Evolutionary conservation across 2,888 invertebrate species (phyloP), one percentile per base, ranked within the genome.

Genomic region (Stenurella melanura): DNA sequence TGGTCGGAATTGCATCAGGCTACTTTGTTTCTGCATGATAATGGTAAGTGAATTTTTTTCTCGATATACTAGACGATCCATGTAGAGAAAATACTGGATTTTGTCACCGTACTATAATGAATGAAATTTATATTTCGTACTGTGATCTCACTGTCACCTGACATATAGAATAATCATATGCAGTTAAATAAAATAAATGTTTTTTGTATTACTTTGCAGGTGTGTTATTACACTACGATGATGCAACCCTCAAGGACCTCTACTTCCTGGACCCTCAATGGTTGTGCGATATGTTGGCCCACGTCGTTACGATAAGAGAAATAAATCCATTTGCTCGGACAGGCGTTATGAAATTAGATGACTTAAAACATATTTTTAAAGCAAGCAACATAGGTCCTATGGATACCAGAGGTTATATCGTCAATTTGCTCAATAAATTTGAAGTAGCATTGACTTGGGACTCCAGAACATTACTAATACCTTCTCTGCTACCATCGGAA

Each of bases 221-320:
- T 50, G 97, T 99, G 1, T 91, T 99, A 10, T 91, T 98, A 1
- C 97, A 98, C 89, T 98, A 97, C 85, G 97, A 98, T 85, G 98
- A 98, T 88, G 97, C 97, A 0, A 96, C 97, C 0, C 90, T 98
- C 1, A 95, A 97, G 87, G 98, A 99, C 90, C 92, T 98, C 68
- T 98, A 98, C 90, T 99, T 99, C 90, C 90, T 99, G 61, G 96
- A 98, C 89, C 98, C 99, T 0, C 99, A 99, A 89, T 99, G 99
- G 99, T 92, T 99, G 58, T 99, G 98, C 90, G 99, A 99, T 89
- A 96, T 98, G 93, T 89, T 99, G 56, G 98, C 99, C 0, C 97
- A 97, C 88, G 98, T 99, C 0, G 97, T 99, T 50, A 98, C 98
- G 0, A 97, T 98, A 19, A 90, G 98, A n/a, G 98, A 98, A 90